Evolutionary conservation across 2,113 vertebrate genomes (phyloP), one percentile per base, ranked within the genome.

Genomic region (Microcebus lehilahytsara): DNA sequence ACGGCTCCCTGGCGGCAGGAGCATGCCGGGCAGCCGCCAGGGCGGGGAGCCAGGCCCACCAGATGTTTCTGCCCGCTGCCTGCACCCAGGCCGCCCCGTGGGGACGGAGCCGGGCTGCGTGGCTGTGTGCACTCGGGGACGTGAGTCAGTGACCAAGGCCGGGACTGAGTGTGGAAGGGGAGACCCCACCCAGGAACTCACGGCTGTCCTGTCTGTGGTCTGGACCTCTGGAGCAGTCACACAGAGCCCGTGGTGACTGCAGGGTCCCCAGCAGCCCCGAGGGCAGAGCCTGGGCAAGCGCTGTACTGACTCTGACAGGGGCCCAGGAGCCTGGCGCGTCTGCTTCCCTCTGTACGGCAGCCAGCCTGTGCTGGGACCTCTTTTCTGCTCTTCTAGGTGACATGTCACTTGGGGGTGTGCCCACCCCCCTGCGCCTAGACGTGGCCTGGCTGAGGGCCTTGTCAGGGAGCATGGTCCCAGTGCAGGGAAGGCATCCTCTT

Each of bases 331-430:
- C 23, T 10, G 32, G 22, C 30, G 42, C 25, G 1, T 49, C 77
- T 62, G 49, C 77, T 91, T 58, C 60, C n/a, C 30, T 49, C 37
- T 2, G 1, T 62, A 2, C 3, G 2, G 2, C 9, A 0, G 34
- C n/a, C 11, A 5, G 22, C 49, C 27, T 0, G 0, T 19, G 66
- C 46, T 46, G 4, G 16, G 8, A 53, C 62, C 42, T n/a, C 0
- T 85, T 84, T 66, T 46, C 71, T 84, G 72, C 64, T 27, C 4
- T 53, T 40, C 17, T 1, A 0, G n/a, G 58, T 34, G 22, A 42
- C 42, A 20, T 69, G 37, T 91, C n/a, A 46, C 60, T 51, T 22
- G 22, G 58, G 42, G 72, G 9, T 0, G 0, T 16, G 62, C 62
- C 81, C 40, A 12, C 46, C 23, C 2, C 64, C 60, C 75, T 16